Conservation (phyloP, 2,888 invertebrate genomes). For the Omphaloscelis lunosa region DNA sequence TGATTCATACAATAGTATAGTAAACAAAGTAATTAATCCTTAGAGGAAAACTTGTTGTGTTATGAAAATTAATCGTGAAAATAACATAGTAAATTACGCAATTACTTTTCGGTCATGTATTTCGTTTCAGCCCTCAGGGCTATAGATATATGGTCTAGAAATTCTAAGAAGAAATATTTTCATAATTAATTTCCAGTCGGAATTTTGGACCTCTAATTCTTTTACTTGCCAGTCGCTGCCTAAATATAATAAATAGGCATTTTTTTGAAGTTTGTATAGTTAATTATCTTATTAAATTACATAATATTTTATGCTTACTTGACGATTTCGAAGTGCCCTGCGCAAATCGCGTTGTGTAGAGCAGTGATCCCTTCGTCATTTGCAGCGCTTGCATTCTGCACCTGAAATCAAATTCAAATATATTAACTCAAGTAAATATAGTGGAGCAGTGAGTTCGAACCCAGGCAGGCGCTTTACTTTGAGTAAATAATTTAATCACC, state of each 20-base stretch:
- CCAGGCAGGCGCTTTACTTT: no score
- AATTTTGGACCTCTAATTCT: background rate
- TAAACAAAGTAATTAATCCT: no score
- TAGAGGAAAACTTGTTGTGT: no score
- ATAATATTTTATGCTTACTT: conserved; percentile 89
- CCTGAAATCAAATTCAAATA: conserved; percentile 83
- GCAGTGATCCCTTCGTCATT: conserved; percentile 99
- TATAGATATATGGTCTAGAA: background rate
- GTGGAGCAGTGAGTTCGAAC: no score
- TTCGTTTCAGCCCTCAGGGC: background rate
- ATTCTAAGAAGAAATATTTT: background rate
- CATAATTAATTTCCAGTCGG: background rate
- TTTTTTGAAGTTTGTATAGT: background rate
- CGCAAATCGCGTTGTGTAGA: conserved; percentile 99
- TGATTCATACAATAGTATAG: no score
- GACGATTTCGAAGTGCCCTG: conserved; percentile 99
- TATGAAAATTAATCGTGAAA: background rate
- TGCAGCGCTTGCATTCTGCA: conserved; percentile 98
- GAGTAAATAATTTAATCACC: no score
- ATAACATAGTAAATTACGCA: conserved; percentile 1
- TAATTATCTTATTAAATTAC: background rate
- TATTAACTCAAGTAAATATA: background rate
- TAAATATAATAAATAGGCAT: background rate
- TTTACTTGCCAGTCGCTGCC: background rate
- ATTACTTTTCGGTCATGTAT: conserved; percentile 4